These are phyloP conservation scores for Pseudorasbora parva DNA, from an alignment of 2,113 vertebrate species.

Conservation along the genomic window DNA sequence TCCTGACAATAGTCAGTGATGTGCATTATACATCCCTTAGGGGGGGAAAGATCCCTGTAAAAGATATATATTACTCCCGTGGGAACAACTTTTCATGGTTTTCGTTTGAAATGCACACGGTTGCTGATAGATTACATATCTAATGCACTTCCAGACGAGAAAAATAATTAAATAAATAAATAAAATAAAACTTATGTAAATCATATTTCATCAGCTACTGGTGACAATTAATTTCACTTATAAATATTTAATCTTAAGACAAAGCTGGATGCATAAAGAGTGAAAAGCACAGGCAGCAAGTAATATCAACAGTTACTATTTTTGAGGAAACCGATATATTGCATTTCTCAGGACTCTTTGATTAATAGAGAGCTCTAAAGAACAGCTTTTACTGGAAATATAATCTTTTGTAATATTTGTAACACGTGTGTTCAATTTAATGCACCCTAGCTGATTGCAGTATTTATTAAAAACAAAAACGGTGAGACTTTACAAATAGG, in stretches of 20 bases:
- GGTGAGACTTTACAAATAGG: no score
- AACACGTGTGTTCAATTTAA: background rate
- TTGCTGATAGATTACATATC: background rate
- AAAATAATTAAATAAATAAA: no score
- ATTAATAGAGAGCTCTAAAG: background rate
- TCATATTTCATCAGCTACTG: background rate
- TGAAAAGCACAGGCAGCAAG: background rate
- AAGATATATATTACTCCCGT: background rate
- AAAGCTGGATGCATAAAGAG: background rate
- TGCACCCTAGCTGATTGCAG: background rate
- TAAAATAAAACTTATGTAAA: background rate
- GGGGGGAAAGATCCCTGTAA: background rate
- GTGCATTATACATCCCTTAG: background rate
- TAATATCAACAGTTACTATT: background rate
- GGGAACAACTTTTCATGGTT: background rate
- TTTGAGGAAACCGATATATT: background rate
- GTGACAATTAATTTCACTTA: background rate
- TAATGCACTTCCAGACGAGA: background rate
- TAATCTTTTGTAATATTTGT: background rate
- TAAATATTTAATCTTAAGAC: background rate
- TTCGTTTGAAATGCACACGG: no score
- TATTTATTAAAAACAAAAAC: background rate
- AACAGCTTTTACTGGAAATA: background rate
- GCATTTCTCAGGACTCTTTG: background rate
- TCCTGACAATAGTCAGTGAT: constrained; percentile 25